These are phyloP conservation scores for Leucania comma DNA, from an alignment of 2,888 invertebrate genomes.

Conservation along the genomic window DNA sequence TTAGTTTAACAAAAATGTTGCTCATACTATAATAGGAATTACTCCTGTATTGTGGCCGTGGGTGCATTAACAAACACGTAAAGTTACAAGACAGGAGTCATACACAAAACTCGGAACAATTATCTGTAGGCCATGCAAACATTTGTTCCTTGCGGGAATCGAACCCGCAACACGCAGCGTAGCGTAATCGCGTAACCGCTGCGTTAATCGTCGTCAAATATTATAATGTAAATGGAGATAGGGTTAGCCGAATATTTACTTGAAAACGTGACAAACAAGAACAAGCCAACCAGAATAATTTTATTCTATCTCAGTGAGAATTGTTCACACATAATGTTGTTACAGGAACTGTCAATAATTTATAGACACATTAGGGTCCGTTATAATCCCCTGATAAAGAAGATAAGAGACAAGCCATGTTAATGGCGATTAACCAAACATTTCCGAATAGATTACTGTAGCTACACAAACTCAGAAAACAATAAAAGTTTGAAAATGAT, in stretches of 20 bases:
- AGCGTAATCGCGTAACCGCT: too few species aligned
- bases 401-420: conserved; percentile 27
- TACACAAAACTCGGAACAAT: too few species aligned
- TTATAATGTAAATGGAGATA: too few species aligned
- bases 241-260: neutral
- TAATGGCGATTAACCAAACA: conserved; percentile 13
- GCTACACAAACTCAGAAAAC: neutral
- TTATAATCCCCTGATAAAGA: conserved; percentile 29
- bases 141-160: too few species aligned
- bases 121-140: too few species aligned
- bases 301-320: neutral
- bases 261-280: neutral
- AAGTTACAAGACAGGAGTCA: too few species aligned
- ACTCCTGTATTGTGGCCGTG: too few species aligned
- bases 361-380: conserved; percentile 11
- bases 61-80: too few species aligned
- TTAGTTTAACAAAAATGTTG: too few species aligned
- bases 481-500: neutral
- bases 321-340: neutral
- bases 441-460: conserved; percentile 26
- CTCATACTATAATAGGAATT: too few species aligned
- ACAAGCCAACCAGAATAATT: neutral
- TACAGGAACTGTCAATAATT: neutral
- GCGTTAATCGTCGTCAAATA: too few species aligned
- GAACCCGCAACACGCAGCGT: too few species aligned